Conservation (phyloP, 2,888 invertebrate species). For the Eupithecia centaureata region DNA sequence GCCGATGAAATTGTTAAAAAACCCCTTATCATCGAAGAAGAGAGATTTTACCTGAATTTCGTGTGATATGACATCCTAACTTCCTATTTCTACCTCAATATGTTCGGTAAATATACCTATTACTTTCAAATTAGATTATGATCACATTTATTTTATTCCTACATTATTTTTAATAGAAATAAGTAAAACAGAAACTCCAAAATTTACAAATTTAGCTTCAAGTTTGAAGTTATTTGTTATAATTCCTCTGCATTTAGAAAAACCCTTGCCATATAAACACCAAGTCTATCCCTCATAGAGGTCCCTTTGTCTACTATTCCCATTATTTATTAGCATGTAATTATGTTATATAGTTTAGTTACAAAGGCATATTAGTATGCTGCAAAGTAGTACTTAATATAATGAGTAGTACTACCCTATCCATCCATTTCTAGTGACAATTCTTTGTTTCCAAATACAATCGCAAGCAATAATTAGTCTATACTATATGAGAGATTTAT, state of each 20-base stretch:
- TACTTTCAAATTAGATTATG: slow-evolving; percentile 16
- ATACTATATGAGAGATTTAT: background rate
- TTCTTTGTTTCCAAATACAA: background rate
- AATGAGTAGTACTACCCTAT: slow-evolving; percentile 22
- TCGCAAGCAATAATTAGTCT: background rate
- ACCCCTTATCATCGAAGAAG: slow-evolving; percentile 31
- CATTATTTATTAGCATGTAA: slow-evolving; percentile 16
- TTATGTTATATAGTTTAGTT: slow-evolving; percentile 23
- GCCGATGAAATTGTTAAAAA: slow-evolving; percentile 23
- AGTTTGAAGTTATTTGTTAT: slow-evolving; percentile 15
- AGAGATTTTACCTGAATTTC: slow-evolving; percentile 34
- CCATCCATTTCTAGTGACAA: slow-evolving; percentile 18
- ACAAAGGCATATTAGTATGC: slow-evolving; percentile 7
- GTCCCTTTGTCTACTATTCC: slow-evolving; percentile 51
- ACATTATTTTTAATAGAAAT: slow-evolving; percentile 3
- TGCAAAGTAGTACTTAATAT: slow-evolving; percentile 21
- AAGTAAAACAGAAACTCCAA: background rate
- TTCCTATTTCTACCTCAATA: slow-evolving; percentile 42
- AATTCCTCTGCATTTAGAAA: slow-evolving; percentile 29
- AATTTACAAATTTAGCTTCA: background rate
- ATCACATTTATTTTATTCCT: slow-evolving; percentile 5
- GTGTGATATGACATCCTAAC: slow-evolving; percentile 34
- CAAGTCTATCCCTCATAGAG: slow-evolving; percentile 41
- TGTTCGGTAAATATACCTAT: slow-evolving; percentile 25
- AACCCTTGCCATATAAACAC: slow-evolving; percentile 45